phyloP scores from a whole-genome alignment of 2,113 vertebrate species.

The Cranoglanis bouderius region DNA sequence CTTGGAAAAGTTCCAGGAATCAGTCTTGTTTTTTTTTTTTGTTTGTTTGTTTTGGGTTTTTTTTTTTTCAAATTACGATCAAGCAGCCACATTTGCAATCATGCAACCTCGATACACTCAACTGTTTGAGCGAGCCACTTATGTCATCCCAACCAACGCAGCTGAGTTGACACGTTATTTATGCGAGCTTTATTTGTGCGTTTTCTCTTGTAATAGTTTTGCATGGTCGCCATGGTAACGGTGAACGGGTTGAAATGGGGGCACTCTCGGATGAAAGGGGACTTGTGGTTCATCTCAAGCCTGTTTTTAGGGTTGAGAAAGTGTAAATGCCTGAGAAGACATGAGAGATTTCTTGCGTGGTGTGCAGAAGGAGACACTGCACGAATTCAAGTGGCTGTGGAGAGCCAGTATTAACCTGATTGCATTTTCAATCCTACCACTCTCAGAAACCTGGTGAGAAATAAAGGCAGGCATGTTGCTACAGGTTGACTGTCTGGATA shows the following conservation, averaged over 20 bases:
- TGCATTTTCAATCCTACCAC: slow-evolving; percentile 17
- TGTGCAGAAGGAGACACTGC: neutral
- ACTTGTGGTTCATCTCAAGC: slow-evolving; percentile 1
- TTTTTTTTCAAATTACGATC: neutral
- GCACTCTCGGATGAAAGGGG: neutral
- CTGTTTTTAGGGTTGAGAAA: slow-evolving; percentile 6
- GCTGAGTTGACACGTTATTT: neutral
- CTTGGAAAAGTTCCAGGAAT: neutral
- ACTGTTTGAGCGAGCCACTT: neutral
- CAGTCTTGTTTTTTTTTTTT: neutral
- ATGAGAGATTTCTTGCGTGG: neutral
- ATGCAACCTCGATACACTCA: neutral
- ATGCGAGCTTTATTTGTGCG: neutral
- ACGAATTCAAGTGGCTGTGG: neutral
- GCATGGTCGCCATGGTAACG: neutral
- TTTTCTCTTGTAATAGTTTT: neutral
- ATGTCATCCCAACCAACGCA: neutral
- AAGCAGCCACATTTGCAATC: slow-evolving; percentile 9
- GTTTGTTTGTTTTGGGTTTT: neutral
- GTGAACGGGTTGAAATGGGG: neutral
- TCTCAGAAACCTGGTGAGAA: neutral
- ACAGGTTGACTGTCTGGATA: neutral
- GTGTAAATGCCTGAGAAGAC: slow-evolving; percentile 8
- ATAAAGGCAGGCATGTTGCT: neutral
- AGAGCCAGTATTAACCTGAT: slow-evolving; percentile 13